Evolutionary conservation across 2,888 invertebrate genomes (phyloP), one percentile per base, ranked within the genome.

Genomic region (Diabrotica balteata): DNA sequence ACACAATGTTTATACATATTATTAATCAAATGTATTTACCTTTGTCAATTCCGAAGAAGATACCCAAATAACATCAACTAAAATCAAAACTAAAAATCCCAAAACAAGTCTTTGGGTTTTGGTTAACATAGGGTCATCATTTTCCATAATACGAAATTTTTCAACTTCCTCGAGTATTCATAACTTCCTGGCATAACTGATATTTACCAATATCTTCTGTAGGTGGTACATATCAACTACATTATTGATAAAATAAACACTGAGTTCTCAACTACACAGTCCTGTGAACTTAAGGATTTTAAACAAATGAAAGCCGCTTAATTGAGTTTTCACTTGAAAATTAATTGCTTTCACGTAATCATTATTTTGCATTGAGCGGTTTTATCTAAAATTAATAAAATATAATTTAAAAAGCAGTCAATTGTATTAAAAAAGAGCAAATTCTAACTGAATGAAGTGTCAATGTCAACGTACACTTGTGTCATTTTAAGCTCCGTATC

Each of bases 41-140:
- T 96, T 94, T 69, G 96, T 96, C 70, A 98, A 86, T 86, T 98
- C 97, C 50, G 96, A 94, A 59, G 97, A 97, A 63, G 94, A 91
- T 63, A 98, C 97, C 97, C 98, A 98, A 79, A 98, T 91, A 67
- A 97, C 87, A 86, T 97, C 96, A 75, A 98, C 97, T 78, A 97
- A 85, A 74, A 98, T 84, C 72, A 98, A 87, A 77, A 98, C 88
- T 79, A 94, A 88, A 75, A 96, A 87, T 78, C 98, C 98, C 78
- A 97, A 87, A 70, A 93, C 86, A 77, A 96, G 89, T 80, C 91
- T 88, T 85, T 91, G 90, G 65, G 89, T 88, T 85, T 88, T 89
- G 77, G 88, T 89, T 81, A 88, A 84, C 85, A 88, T 86, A 66
- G 81, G 79, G 57, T 80, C 80, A 10, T 69, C 66, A 64, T 51